phyloP scores from a whole-genome alignment of 2,113 vertebrate species.

The Cavia aperea region DNA sequence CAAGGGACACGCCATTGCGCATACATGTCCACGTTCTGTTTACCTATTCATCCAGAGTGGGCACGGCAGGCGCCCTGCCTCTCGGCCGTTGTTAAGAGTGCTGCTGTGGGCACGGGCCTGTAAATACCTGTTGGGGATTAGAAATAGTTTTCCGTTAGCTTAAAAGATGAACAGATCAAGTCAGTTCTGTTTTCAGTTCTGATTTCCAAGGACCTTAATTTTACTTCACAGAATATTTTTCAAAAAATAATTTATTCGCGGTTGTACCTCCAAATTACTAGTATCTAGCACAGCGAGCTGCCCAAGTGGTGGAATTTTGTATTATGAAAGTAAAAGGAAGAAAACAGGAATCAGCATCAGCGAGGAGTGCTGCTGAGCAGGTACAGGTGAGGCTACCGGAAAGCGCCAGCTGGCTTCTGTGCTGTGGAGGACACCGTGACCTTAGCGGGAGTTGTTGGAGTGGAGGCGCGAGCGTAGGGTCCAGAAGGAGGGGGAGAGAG shows the following conservation, averaged over 20 bases:
- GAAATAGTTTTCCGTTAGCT: not conserved
- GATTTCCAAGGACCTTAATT: constrained; percentile 7
- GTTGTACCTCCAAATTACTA: not conserved
- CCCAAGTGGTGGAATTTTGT: too few relatives aligned
- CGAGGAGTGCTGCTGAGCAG: not conserved
- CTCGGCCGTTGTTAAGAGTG: not conserved
- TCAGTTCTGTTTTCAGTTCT: not conserved
- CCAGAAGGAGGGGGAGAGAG: not conserved
- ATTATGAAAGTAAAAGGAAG: not conserved
- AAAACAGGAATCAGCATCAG: not conserved
- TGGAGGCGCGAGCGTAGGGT: not conserved
- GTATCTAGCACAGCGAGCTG: not conserved
- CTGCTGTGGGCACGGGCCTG: not conserved
- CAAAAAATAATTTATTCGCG: not conserved
- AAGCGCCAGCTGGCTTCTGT: not conserved
- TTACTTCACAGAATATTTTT: constrained; percentile 1
- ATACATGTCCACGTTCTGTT: not conserved
- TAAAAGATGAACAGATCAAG: not conserved
- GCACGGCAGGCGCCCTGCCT: not conserved
- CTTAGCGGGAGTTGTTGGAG: not conserved
- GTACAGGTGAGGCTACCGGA: not conserved
- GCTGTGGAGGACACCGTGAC: not conserved
- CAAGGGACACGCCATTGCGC: accelerated
- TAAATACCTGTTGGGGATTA: not conserved
- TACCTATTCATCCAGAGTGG: not conserved